These are phyloP conservation scores for Papilio polytes DNA, from an alignment of 1,140 invertebrate genomes.

Conservation along the genomic window DNA sequence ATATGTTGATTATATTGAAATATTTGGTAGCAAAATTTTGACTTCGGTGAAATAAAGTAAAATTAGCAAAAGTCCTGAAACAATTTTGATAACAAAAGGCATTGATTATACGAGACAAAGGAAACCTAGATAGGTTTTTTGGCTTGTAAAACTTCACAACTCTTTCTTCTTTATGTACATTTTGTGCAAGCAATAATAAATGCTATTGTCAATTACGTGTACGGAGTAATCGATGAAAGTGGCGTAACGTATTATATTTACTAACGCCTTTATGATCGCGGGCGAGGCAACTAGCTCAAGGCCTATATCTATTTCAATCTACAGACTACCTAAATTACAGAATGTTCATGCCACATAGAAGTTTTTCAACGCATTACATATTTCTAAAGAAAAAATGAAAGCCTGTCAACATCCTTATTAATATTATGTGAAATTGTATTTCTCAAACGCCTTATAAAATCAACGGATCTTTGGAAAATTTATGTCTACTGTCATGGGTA, in stretches of 20 bases:
- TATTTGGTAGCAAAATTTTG: too few relatives aligned
- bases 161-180: background rate
- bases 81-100: background rate
- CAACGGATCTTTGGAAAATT: too few relatives aligned
- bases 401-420: too few relatives aligned
- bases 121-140: too few relatives aligned
- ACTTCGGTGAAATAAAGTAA: too few relatives aligned
- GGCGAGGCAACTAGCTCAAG: conserved; percentile 2
- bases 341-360: background rate
- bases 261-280: background rate
- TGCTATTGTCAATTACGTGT: background rate
- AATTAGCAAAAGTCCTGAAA: background rate
- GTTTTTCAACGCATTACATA: too few relatives aligned
- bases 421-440: too few relatives aligned
- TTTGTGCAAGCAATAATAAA: background rate
- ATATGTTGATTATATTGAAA: too few relatives aligned
- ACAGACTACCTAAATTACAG: conserved; percentile 18
- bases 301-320: conserved; percentile 10
- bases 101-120: too few relatives aligned
- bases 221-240: background rate
- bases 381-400: too few relatives aligned
- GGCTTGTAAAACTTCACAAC: background rate
- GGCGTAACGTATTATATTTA: background rate
- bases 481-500: too few relatives aligned
- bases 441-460: too few relatives aligned